phyloP scores from a whole-genome alignment of 2,113 vertebrate genomes.

The Craseonycteris thonglongyai region DNA sequence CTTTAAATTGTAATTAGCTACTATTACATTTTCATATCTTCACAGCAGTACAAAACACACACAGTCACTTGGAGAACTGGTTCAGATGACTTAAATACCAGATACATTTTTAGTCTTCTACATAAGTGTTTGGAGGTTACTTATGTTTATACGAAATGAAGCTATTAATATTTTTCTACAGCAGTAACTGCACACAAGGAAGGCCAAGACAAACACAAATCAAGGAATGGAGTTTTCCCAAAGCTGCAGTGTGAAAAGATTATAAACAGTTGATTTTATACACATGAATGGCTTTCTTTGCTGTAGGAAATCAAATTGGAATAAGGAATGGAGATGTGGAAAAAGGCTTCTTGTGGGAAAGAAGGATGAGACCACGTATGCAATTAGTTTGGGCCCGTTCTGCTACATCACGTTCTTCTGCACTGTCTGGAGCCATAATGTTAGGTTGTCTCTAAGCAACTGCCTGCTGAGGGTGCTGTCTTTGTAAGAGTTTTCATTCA shows the following conservation, averaged over 20 bases:
- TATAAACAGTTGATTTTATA: conserved; percentile 85
- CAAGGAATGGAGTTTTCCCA: conserved; percentile 88
- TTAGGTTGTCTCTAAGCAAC: too few species aligned
- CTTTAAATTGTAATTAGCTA: conserved; percentile 78
- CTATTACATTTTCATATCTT: conserved; percentile 78
- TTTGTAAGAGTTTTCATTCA: too few species aligned
- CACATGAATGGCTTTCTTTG: conserved; percentile 87
- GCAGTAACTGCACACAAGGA: conserved; percentile 93
- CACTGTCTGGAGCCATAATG: too few species aligned
- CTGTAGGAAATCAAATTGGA: conserved; percentile 91
- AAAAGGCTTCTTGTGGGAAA: conserved; percentile 85
- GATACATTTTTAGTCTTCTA: conserved; percentile 81
- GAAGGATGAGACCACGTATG: too few species aligned
- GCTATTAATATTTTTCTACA: conserved; percentile 93
- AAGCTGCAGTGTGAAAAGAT: conserved; percentile 90
- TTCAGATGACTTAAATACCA: conserved; percentile 84
- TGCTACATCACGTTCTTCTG: background rate
- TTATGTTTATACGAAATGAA: conserved; percentile 88
- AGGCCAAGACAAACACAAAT: conserved; percentile 89
- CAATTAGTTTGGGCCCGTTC: too few species aligned
- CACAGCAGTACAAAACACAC: conserved; percentile 83
- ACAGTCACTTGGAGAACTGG: conserved; percentile 81
- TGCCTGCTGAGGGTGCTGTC: too few species aligned
- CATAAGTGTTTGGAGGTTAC: conserved; percentile 83
- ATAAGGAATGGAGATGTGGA: conserved; percentile 97